Base-by-base conservation (phyloP, 2,797 vertebrate genomes). In the Lycodopsis pacificus region DNA sequence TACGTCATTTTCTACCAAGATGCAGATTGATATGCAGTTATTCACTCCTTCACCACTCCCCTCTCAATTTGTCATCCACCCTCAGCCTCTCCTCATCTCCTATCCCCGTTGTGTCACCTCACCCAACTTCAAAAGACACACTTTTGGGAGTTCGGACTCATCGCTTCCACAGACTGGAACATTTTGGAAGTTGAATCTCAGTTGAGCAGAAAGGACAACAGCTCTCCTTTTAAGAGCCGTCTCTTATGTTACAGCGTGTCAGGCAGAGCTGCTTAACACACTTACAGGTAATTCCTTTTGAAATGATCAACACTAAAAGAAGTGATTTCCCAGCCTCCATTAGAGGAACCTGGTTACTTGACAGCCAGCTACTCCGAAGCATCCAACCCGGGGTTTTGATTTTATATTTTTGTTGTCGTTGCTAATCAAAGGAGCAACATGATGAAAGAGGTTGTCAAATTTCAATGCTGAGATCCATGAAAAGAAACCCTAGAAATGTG, bases 361-460 rank as follows among this genome's bases (percentile, higher is more conserved):
- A 67, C 54, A 79, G 58, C 27, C 49, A 78, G 54, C 71, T 61
- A 36, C 68, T 61, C 11, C 19, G 36, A 57, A 22, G 5, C 15
- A 58, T 69, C 53, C 40, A 66, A 66, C 25, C n/a, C 0, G 30
- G 67, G 58, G 48, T 68, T 65, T 66, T 36, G 44, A 8, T 20
- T 9, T 15, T 57, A 4, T 51, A 30, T 11, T n/a, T 44, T 7
- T 62, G 25, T 46, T 7, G 25, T 53, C 13, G 4, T 25, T 5
- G 66, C 32, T 80, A 76, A 68, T 70, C 62, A 80, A 80, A 80
- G 62, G 32, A 73, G 64, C 63, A 72, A 61, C 46, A 27, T 53
- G 59, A 77, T 81, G 15, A 70, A 78, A 73, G 57, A 73, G 30
- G 61, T 8, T 64, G 65, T 81, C 61, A 72, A 49, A 72, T 57